These are phyloP conservation scores for Rhea americana DNA, from an alignment of 2,113 vertebrate species.

Conservation along the genomic window DNA sequence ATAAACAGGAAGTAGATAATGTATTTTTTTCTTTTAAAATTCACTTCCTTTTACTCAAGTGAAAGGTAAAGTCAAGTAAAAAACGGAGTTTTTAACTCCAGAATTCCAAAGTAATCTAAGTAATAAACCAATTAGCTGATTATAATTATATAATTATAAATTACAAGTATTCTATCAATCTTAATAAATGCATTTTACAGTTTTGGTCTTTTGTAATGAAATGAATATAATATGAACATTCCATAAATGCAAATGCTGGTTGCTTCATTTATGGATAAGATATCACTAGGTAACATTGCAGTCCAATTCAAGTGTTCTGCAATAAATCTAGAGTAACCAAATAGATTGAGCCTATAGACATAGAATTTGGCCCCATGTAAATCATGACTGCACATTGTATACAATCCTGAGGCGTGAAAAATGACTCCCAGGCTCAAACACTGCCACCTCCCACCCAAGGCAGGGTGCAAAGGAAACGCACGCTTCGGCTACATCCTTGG, in stretches of 20 bases:
- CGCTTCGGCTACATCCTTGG: not conserved
- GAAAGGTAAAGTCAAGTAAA: not conserved
- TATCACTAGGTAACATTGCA: not conserved
- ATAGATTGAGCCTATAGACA: not conserved
- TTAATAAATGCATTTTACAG: not conserved
- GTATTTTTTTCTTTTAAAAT: conserved; percentile 5
- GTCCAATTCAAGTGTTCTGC: not conserved
- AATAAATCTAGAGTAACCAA: conserved; percentile 3
- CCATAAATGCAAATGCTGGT: not conserved
- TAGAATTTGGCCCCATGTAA: not conserved
- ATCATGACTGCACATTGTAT: not conserved
- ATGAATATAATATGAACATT: not conserved
- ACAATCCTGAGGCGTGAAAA: no score
- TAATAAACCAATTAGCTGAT: conserved; percentile 5
- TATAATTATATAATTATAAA: not conserved
- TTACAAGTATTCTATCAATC: not conserved
- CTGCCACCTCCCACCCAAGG: no score
- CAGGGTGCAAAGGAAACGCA: not conserved
- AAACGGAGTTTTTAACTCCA: not conserved
- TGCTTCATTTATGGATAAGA: conserved; percentile 21
- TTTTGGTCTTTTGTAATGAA: not conserved
- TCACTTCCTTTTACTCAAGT: not conserved
- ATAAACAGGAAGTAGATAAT: not conserved
- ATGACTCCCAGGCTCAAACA: not conserved
- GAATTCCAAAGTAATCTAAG: not conserved